These are phyloP conservation scores for Allolobophora icterica DNA, from an alignment of 2,888 invertebrate species.

Conservation along the genomic window DNA sequence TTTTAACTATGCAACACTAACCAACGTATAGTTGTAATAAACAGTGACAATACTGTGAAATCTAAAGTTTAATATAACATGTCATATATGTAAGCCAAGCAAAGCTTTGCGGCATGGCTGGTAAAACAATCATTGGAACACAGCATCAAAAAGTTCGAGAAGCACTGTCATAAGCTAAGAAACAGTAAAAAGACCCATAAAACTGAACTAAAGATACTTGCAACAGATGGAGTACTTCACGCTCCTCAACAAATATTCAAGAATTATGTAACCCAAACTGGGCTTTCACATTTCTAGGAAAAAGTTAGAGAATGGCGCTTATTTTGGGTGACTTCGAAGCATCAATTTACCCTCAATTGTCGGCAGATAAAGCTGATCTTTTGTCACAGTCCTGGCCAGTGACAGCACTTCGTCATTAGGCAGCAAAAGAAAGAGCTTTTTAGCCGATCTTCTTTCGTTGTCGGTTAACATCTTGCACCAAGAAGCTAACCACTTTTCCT, in stretches of 20 bases:
- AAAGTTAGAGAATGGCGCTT: not conserved
- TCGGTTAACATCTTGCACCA: not conserved
- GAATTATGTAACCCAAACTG: not conserved
- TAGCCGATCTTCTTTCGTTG: not conserved
- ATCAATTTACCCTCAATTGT: not conserved
- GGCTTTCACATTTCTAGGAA: not conserved
- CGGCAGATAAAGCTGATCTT: slow-evolving; percentile 30
- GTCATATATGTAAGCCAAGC: too few species aligned
- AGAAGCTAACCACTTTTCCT: not conserved
- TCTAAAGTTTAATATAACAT: too few species aligned
- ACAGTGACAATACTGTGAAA: too few species aligned
- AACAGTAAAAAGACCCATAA: not conserved
- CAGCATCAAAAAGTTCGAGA: too few species aligned
- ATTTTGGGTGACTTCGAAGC: not conserved
- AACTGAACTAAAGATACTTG: not conserved
- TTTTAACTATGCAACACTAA: too few species aligned
- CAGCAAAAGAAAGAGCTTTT: not conserved
- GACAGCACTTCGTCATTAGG: slow-evolving; percentile 35
- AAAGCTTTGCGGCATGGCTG: too few species aligned
- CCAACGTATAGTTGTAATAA: too few species aligned
- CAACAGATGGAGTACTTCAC: not conserved
- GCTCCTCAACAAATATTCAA: not conserved
- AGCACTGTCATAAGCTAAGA: too few species aligned
- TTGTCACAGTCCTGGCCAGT: slow-evolving; percentile 36
- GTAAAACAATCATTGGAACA: too few species aligned